Evolutionary conservation across 23 tunicate genomes (phyloP).

Genomic region (Halocynthia aurantium): DNA sequence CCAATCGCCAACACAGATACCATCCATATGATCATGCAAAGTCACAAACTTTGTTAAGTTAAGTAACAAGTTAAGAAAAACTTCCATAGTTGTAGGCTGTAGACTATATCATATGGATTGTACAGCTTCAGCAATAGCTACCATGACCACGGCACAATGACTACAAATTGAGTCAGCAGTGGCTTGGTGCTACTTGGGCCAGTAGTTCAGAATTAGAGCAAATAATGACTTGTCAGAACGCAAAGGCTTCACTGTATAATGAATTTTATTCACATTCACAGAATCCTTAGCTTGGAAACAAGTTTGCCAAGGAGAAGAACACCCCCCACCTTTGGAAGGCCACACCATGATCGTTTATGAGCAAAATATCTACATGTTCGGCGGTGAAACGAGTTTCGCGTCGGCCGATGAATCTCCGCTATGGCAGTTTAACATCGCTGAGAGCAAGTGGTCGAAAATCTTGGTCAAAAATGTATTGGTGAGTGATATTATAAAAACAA

Average conservation of each 20-base stretch:
- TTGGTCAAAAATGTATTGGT: not conserved
- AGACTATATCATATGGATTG: too few relatives aligned
- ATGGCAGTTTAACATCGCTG: constrained; percentile 40
- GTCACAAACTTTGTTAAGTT: too few relatives aligned
- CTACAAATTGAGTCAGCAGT: not conserved
- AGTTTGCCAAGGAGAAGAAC: constrained; percentile 19
- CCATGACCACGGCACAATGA: not conserved
- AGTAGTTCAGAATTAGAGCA: too few relatives aligned
- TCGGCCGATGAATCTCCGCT: constrained; percentile 68
- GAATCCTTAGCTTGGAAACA: constrained; percentile 28
- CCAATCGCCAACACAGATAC: too few relatives aligned
- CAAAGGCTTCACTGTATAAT: too few relatives aligned
- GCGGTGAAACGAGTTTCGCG: constrained; percentile 79
- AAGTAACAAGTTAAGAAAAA: too few relatives aligned
- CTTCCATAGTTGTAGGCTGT: too few relatives aligned
- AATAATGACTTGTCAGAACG: too few relatives aligned
- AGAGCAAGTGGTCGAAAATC: constrained; percentile 38
- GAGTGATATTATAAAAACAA: not conserved
- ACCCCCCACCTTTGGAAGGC: constrained; percentile 76
- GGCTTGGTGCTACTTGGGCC: too few relatives aligned
- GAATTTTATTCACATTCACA: not conserved
- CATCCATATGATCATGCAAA: too few relatives aligned
- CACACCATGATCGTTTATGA: constrained; percentile 49
- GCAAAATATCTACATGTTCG: constrained; percentile 56
- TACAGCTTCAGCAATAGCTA: not conserved